Base-by-base conservation (phyloP, 2,113 vertebrate species). In the Heterotis niloticus region DNA sequence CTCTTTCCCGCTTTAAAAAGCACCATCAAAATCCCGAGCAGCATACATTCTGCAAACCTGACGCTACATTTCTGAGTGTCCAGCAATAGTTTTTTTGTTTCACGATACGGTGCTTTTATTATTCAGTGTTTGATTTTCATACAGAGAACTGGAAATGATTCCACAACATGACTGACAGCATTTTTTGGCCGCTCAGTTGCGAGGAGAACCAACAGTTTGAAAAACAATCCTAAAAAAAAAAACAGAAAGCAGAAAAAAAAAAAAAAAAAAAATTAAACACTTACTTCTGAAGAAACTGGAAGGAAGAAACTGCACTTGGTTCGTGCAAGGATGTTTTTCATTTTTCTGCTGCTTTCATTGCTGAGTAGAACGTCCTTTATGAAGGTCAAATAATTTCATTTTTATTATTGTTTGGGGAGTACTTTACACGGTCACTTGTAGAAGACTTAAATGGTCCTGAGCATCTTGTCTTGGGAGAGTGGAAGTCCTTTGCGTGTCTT, bases 371-470 rank as follows among this genome's bases (percentile, higher is more conserved):
- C 78, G 60, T 68, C 74, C 79, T 76, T 79, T 69, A 69, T 77
- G 81, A 72, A 78, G 79, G 69, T 17, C 70, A 78, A 78, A 83
- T 80, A 80, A 82, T 84, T 80, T 80, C 75, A 79, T 73, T 76
- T 81, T 81, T 80, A 83, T 78, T 82, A 79, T 72, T 74, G 80
- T 83, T 74, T 79, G 34, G 70, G 75, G 80, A 76, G 77, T 78
- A 77, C 70, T 82, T 79, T 78, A 82, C 77, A 77, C 79, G 79
- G 81, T 82, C 82, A 79, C 81, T 83, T 83, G 78, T 75, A 81
- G 81, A 82, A 83, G 80, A 81, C 78, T 82, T 82, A 73, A 84
- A 82, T 79, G 73, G 80, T 57, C 68, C 74, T 75, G 79, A 75
- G 75, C 34, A 57, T 83, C 75, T 79, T 82, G 75, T 70, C 78